Evolutionary conservation across 1,140 invertebrate species (phyloP).

Genomic region (Mesaphorura yosii): DNA sequence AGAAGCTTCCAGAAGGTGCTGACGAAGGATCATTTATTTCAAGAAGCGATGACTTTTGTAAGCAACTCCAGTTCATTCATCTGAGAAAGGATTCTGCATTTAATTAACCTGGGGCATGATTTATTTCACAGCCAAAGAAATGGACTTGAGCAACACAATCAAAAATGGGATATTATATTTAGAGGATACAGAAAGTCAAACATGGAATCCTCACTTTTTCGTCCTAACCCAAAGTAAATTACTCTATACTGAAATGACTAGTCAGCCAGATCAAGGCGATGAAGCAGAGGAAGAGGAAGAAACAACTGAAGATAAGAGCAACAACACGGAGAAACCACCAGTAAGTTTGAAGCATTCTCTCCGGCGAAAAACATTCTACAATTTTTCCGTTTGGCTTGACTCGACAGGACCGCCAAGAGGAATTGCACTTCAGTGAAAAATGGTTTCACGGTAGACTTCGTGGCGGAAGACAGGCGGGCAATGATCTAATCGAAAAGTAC

Average conservation of each 20-base stretch:
- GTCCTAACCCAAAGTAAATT: slow-evolving; percentile 80
- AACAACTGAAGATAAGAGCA: slow-evolving; percentile 26
- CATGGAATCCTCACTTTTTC: slow-evolving; percentile 91
- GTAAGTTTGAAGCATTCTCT: too few species aligned
- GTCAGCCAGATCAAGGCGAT: slow-evolving; percentile 36
- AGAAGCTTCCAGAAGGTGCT: slow-evolving; percentile 77
- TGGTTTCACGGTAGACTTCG: slow-evolving; percentile 88
- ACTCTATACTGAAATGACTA: slow-evolving; percentile 62
- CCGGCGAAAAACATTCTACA: slow-evolving; percentile 23
- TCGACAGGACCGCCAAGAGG: slow-evolving; percentile 45
- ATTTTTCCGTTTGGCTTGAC: too few species aligned
- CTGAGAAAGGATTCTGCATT: too few species aligned
- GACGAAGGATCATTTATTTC: slow-evolving; percentile 59
- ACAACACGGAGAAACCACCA: too few species aligned
- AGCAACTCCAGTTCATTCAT: too few species aligned
- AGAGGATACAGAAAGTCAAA: slow-evolving; percentile 74
- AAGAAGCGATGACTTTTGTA: slow-evolving; percentile 49
- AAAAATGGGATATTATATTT: slow-evolving; percentile 86
- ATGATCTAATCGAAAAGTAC: slow-evolving; percentile 63
- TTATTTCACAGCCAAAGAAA: slow-evolving; percentile 46
- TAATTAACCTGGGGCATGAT: not conserved
- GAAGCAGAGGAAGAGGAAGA: slow-evolving; percentile 48
- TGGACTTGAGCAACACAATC: slow-evolving; percentile 74
- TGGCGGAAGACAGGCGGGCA: slow-evolving; percentile 61
- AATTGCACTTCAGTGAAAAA: slow-evolving; percentile 85